A percentile compares a stretch with the other conserved stretches of the same genome.
Conservation (phyloP, 2,888 invertebrate genomes). For the Phalera bucephala region DNA sequence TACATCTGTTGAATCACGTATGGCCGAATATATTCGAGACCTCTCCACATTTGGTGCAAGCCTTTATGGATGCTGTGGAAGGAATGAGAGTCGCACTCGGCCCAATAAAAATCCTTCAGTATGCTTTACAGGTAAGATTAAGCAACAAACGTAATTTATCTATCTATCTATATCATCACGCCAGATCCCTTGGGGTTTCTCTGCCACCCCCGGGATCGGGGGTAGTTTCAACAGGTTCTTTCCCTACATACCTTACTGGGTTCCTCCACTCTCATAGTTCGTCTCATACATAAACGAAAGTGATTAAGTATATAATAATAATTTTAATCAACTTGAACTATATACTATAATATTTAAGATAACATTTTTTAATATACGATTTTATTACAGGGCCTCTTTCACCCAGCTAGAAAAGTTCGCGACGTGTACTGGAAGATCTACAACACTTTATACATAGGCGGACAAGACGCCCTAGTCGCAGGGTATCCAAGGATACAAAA, state of each 20-base stretch:
- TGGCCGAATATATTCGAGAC: conserved; percentile 99
- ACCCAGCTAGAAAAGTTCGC: conserved; percentile 99
- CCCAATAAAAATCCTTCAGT: conserved; percentile 97
- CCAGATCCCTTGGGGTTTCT: too few species aligned
- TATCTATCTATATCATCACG: too few species aligned
- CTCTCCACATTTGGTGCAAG: conserved; percentile 99
- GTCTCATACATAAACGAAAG: too few species aligned
- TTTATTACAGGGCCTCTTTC: conserved; percentile 94
- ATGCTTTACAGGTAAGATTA: conserved; percentile 92
- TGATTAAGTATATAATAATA: too few species aligned
- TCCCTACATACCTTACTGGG: too few species aligned
- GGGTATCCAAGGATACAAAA: conserved; percentile 98
- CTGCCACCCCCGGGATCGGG: too few species aligned
- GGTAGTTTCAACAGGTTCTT: too few species aligned
- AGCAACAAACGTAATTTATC: too few species aligned
- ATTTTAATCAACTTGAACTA: too few species aligned
- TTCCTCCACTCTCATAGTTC: too few species aligned
- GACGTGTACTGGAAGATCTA: conserved; percentile 99
- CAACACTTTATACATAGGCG: conserved; percentile 99
- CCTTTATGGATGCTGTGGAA: conserved; percentile 99
- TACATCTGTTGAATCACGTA: conserved; percentile 98
- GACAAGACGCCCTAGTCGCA: conserved; percentile 98
- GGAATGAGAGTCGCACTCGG: conserved; percentile 98
- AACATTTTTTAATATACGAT: background rate
- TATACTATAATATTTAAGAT: background rate